These are phyloP conservation scores for Drosophila santomea DNA, from an alignment of 1,140 invertebrate genomes.

Conservation along the genomic window DNA sequence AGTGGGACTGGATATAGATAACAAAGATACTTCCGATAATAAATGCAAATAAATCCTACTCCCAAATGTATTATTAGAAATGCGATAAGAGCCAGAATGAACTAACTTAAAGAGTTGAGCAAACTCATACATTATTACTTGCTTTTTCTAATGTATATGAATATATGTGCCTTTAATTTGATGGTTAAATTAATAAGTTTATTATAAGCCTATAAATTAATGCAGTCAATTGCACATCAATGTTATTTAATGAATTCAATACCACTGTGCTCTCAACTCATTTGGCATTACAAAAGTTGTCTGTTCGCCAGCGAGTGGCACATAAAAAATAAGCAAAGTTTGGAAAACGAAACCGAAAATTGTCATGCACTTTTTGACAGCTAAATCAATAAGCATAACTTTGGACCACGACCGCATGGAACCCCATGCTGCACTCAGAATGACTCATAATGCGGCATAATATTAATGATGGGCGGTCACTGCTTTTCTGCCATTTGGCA, in stretches of 20 bases:
- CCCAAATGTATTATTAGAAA: too few relatives aligned
- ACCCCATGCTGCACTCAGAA: conserved; percentile 47
- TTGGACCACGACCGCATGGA: conserved; percentile 48
- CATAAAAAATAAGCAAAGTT: conserved; percentile 20
- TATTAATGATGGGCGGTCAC: conserved; percentile 29
- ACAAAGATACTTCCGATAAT: too few relatives aligned
- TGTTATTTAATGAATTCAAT: not conserved
- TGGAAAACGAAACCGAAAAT: conserved; percentile 35
- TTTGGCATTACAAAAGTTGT: conserved; percentile 36
- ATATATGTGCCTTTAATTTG: too few relatives aligned
- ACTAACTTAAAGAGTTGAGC: too few relatives aligned
- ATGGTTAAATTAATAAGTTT: not conserved
- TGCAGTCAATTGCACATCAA: not conserved
- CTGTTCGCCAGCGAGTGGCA: conserved; percentile 9
- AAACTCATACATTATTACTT: too few relatives aligned
- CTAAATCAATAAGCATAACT: conserved; percentile 74
- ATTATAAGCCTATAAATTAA: conserved; percentile 4
- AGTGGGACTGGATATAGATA: not conserved
- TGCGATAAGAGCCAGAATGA: too few relatives aligned
- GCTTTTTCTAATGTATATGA: not conserved
- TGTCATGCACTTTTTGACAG: conserved; percentile 72
- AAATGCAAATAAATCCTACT: too few relatives aligned
- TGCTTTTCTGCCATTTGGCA: conserved; percentile 21
- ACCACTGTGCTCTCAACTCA: conserved; percentile 24
- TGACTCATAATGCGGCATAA: conserved; percentile 13